Base-by-base conservation (phyloP, 1,140 invertebrate genomes). In the Hypothenemus hampei region DNA sequence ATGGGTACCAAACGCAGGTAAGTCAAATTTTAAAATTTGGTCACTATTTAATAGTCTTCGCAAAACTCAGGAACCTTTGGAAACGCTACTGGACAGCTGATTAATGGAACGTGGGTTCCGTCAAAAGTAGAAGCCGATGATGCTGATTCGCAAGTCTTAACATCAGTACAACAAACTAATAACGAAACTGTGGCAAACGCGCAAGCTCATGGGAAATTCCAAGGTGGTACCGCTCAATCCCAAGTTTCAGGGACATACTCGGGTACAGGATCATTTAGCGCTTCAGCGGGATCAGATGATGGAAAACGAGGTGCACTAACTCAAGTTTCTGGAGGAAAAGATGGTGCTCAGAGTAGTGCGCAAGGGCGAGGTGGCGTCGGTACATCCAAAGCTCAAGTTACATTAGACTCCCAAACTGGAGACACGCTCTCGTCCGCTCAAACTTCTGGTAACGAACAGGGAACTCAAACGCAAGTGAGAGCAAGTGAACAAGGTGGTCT, bases 171-270 rank as follows among this genome's bases (percentile, higher is more conserved):
- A 55, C 82, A 86, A 65, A 75, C 74, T 6, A 74, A 80, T 36
- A 83, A 83, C 50, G 88, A 86, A 2, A 77, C 80, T 59, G 22
- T 22, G 3, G 86, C 86, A 1, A 78, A 76, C 52, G 86, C 87
- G 6, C 81, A 83, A 31, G 82, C 88, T 18, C 83, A 86, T 69
- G 88, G 87, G 18, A 81, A 77, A 62, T 83, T 80, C 60, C 79
- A 79, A 19, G 79, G 81, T 56, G 87, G 84, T 18, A 80, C 80
- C 10, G 82, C 87, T 0, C 85, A 90, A 66, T 85, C 86, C 3
- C 85, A 89, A 73, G 86, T 91, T 1, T 84, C 81, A 21, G 88
- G 88, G 15, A 83, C 79, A 1, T 89, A 90, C 65, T 81, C 78
- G 15, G 84, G 85, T 5, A 76, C 78, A 40, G 87, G 87, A 31